phyloP scores from a whole-genome alignment of 1,140 invertebrate species.

The Mactra quadrangularis region DNA sequence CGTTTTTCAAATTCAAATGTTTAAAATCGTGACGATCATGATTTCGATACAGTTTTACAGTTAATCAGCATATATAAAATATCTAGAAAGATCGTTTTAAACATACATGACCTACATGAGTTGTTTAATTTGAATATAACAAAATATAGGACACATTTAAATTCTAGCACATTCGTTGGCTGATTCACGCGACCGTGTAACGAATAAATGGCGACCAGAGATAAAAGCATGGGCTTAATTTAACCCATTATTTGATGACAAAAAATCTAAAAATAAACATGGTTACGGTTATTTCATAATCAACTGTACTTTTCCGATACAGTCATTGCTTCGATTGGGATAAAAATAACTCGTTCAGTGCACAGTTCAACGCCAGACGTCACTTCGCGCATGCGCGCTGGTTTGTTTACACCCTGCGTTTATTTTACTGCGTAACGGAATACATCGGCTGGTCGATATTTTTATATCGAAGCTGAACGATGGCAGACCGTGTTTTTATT shows the following conservation, averaged over 20 bases:
- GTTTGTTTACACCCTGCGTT: slow-evolving; percentile 46
- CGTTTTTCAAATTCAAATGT: too few relatives aligned
- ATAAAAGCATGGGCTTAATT: slow-evolving; percentile 8
- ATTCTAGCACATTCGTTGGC: too few relatives aligned
- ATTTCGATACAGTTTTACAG: too few relatives aligned
- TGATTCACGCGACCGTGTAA: too few relatives aligned
- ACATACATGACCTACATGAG: too few relatives aligned
- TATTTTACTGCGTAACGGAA: slow-evolving; percentile 14
- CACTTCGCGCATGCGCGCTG: slow-evolving; percentile 40
- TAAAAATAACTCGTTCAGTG: slow-evolving; percentile 8
- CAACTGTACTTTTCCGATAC: slow-evolving; percentile 4
- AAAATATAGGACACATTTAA: too few relatives aligned
- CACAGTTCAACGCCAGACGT: slow-evolving; percentile 28
- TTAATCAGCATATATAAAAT: too few relatives aligned
- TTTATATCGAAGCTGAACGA: slow-evolving; percentile 49
- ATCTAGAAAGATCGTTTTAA: too few relatives aligned
- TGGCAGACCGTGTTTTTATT: slow-evolving; percentile 62
- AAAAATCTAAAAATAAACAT: slow-evolving; percentile 30
- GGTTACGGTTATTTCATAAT: not conserved
- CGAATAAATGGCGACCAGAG: not conserved
- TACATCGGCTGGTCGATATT: slow-evolving; percentile 59
- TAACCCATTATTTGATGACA: slow-evolving; percentile 3
- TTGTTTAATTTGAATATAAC: too few relatives aligned
- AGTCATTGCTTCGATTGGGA: not conserved
- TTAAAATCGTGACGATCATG: too few relatives aligned